A percentile compares a stretch with the other conserved stretches of the same genome.
These are phyloP conservation scores for Nasonia vitripennis DNA, from an alignment of 1,140 invertebrate genomes.

Conservation along the genomic window DNA sequence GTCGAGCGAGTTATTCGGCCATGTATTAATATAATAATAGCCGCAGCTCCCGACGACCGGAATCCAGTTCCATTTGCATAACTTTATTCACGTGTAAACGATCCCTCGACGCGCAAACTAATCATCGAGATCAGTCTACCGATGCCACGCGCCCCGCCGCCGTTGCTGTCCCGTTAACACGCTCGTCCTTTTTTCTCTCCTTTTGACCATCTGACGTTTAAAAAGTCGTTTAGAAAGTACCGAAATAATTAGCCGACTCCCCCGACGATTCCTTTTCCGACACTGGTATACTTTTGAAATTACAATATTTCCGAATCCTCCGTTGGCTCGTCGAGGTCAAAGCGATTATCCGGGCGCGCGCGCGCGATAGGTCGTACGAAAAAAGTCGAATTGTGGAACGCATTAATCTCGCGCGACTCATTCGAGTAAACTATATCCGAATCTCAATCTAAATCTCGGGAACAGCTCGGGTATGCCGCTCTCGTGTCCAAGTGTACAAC, in stretches of 20 bases:
- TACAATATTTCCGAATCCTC: neutral
- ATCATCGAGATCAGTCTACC: neutral
- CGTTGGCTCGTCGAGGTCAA: neutral
- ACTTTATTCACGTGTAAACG: neutral
- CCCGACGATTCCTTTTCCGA: neutral
- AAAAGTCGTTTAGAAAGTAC: slow-evolving; percentile 28
- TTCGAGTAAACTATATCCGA: neutral
- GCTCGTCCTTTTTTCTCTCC: neutral
- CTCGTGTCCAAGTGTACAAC: slow-evolving; percentile 67
- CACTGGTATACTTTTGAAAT: neutral
- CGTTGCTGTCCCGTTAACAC: neutral
- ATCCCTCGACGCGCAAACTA: neutral
- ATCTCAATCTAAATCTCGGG: neutral
- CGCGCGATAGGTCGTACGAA: no score
- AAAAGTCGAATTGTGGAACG: no score
- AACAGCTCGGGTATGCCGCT: neutral
- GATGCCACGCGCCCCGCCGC: no score
- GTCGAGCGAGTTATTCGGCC: neutral
- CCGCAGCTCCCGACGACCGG: neutral
- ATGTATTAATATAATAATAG: neutral
- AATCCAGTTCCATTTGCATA: neutral
- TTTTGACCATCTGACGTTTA: neutral
- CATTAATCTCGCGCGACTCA: neutral
- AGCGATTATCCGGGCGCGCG: neutral
- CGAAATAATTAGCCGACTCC: slow-evolving; percentile 28